Evolutionary conservation across 2,888 invertebrate genomes (phyloP).

Genomic region (Orgyia antiqua): DNA sequence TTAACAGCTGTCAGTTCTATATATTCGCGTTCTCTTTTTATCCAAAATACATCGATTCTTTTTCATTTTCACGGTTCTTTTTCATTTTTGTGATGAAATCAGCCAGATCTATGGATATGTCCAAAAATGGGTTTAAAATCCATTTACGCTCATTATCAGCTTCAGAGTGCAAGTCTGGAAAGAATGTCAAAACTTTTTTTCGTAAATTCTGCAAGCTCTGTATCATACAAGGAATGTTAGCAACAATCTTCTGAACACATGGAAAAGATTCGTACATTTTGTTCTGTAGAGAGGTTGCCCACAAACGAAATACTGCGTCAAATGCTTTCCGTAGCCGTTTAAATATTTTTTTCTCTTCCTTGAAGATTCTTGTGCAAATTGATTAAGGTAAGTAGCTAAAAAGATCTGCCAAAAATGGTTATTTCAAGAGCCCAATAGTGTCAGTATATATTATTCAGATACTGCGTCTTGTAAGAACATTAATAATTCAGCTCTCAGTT

Average conservation of each 20-base stretch:
- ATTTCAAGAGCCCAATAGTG: constrained; percentile 22
- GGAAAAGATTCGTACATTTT: constrained; percentile 11
- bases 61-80: no score
- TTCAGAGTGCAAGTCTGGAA: constrained; percentile 21
- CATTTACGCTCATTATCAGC: constrained; percentile 24
- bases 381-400: constrained; percentile 20
- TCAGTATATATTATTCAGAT: constrained; percentile 7
- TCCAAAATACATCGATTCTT: constrained; percentile 19
- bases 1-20: constrained; percentile 24
- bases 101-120: constrained; percentile 20
- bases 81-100: constrained; percentile 27
- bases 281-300: constrained; percentile 25
- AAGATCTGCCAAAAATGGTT: constrained; percentile 24
- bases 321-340: constrained; percentile 17
- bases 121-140: constrained; percentile 27
- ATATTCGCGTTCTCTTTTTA: constrained; percentile 30
- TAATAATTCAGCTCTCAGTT: no score
- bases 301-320: constrained; percentile 5
- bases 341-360: constrained; percentile 20
- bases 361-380: constrained; percentile 18
- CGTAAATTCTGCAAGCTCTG: constrained; percentile 23
- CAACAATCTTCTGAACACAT: constrained; percentile 21
- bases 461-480: no score
- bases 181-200: constrained; percentile 20
- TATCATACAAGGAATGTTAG: constrained; percentile 29